Evolutionary conservation across 1,140 invertebrate species (phyloP), one percentile per base, ranked within the genome.

Genomic region (Amyelois transitella): DNA sequence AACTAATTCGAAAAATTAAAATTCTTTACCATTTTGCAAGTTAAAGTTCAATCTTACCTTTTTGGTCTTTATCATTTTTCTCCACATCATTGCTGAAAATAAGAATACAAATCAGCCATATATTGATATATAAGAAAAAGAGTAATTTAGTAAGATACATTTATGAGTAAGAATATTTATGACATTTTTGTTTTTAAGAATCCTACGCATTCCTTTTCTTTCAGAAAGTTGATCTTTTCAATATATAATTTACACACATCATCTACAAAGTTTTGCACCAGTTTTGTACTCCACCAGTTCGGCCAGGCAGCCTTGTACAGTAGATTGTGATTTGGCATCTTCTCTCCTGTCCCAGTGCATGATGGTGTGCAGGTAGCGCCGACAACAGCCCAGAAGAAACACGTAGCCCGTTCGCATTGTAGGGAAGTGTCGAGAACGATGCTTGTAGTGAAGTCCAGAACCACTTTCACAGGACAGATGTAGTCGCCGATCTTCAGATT

Each of bases 201-300:
- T n/a, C n/a, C 32, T 38, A 38, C 17, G 12, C 32, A 38, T 38
- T 38, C 17, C 32, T 38, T 38, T 38, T 38, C n/a, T 38, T 6
- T 14, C 1, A 38, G 25, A 1, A 38, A 38, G 17, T 14, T 38
- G 32, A 38, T 38, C 25, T 14, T 14, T 12, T 14, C 32, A 45
- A 18, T 12, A 44, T n/a, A n/a, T n/a, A n/a, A n/a, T n/a, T n/a
- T n/a, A 73, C 76, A 73, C 72, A 65, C 50, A 77, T 77, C 76
- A 77, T 66, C 85, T 88, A 89, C 88, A 89, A 89, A 89, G 86
- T 89, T 89, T 89, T 89, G 88, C 88, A 89, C 86, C 85, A 70
- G 57, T 38, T 38, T 24, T 24, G 22, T 75, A 72, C 66, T 75
- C 65, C 73, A 68, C n/a, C n/a, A n/a, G n/a, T n/a, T n/a, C n/a